Percentiles rank a stretch among this genome's conserved stretches.
Conservation (phyloP, 1,140 invertebrate species). For the Trichonephila clavipes region DNA sequence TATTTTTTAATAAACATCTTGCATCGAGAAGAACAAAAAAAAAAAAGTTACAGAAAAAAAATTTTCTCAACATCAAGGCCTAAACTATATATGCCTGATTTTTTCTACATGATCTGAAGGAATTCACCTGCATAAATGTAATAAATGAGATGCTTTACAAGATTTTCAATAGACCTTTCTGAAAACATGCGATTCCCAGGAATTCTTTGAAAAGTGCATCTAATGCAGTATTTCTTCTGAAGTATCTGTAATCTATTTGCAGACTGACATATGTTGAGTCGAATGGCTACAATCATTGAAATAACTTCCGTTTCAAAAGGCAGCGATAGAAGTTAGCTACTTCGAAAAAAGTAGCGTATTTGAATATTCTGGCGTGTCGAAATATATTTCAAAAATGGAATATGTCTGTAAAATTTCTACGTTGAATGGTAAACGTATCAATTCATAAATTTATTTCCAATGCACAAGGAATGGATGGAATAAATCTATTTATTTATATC, state of each 20-base stretch:
- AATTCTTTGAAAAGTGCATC: neutral
- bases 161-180: neutral
- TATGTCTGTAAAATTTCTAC: neutral
- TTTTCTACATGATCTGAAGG: neutral
- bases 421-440: neutral
- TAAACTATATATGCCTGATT: neutral
- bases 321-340: neutral
- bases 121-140: neutral
- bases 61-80: too few species aligned
- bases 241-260: constrained; percentile 11
- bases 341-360: neutral
- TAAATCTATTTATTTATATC: neutral
- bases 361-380: neutral
- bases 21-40: too few species aligned
- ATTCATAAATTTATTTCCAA: neutral
- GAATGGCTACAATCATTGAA: neutral
- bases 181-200: neutral
- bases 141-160: neutral
- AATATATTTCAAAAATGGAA: constrained; percentile 11
- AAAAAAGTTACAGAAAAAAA: too few species aligned
- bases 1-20: too few species aligned
- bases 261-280: neutral
- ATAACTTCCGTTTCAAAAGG: constrained; percentile 12
- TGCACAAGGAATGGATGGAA: neutral
- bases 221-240: neutral